Evolutionary conservation across 2,797 vertebrate species (phyloP).

Genomic region (Pantherophis vulpinus): DNA sequence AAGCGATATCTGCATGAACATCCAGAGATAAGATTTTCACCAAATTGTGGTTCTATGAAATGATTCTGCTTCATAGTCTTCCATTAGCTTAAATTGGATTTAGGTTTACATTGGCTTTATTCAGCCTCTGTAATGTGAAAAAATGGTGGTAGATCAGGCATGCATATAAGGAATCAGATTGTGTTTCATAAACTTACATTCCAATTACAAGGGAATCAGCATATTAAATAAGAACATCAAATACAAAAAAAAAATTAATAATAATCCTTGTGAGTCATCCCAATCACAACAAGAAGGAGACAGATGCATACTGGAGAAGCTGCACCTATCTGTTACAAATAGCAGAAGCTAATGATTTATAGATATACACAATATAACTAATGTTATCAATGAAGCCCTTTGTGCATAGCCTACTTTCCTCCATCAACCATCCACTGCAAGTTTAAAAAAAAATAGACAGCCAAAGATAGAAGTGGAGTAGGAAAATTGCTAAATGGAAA

Average conservation of each 20-base stretch:
- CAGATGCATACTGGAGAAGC: constrained; percentile 62
- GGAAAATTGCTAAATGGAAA: not conserved
- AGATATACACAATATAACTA: constrained; percentile 46
- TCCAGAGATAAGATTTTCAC: not conserved
- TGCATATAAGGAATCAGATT: constrained; percentile 27
- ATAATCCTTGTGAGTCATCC: constrained; percentile 65
- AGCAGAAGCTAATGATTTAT: constrained; percentile 56
- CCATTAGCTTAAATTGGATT: not conserved
- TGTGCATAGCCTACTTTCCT: constrained; percentile 32
- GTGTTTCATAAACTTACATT: constrained; percentile 41
- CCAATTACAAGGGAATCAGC: constrained; percentile 41
- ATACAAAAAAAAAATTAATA: constrained; percentile 39
- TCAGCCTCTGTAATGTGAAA: constrained; percentile 14
- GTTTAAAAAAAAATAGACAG: not conserved
- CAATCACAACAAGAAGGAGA: constrained; percentile 68
- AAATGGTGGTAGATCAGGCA: not conserved
- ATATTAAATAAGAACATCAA: constrained; percentile 62
- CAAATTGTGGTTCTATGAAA: constrained; percentile 1
- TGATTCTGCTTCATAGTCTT: not conserved
- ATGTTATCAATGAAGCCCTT: constrained; percentile 37
- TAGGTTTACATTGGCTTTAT: not conserved
- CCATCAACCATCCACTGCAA: not conserved
- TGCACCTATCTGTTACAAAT: constrained; percentile 66
- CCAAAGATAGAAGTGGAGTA: not conserved
- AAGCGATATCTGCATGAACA: not conserved